Evolutionary conservation across 1,140 invertebrate genomes (phyloP), one percentile per base, ranked within the genome.

Genomic region (Drosophila setifemur): DNA sequence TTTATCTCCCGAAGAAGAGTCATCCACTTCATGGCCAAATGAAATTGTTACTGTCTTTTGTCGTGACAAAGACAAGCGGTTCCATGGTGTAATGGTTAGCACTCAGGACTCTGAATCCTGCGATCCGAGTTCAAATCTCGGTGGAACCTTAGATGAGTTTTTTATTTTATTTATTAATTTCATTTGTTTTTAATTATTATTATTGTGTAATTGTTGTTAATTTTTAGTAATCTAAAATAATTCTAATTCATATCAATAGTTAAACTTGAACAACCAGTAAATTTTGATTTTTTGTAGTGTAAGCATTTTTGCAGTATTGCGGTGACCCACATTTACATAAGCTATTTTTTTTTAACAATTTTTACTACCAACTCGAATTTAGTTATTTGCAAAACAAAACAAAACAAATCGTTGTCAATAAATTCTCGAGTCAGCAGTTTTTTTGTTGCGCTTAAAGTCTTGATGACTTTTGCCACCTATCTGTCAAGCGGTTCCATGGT

Each of bases 21-120:
- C 8, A 0, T 18, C 12, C 1, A 11, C 16, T 4, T 2, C 1
- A 12, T 16, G 7, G 23, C 23, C 45, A 18, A 40, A 8, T n/a
- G 18, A 6, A 31, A 12, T 9, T 40, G 7, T 42, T 0, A 7
- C 4, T 6, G 29, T 14, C 18, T 25, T 63, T 48, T 23, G 60
- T 0, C 57, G 14, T 0, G 7, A 12, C 12, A 8, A 6, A 0
- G 2, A 1, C 55, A 64, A 26, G 11, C 11, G 77, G 77, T 81
- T 81, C 94, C 93, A 95, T 96, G 95, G 95, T 96, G 94, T 95
- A 96, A 95, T 95, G 95, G 95, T 95, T 94, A 96, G 95, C 95
- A 96, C 94, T 95, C 94, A 95, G 95, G 95, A 96, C 95, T 96
- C 93, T 96, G 95, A 95, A 95, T 95, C 95, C 95, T 95, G 95